These are phyloP conservation scores for Nemoura dubitans DNA, from an alignment of 2,888 invertebrate species.

Conservation along the genomic window DNA sequence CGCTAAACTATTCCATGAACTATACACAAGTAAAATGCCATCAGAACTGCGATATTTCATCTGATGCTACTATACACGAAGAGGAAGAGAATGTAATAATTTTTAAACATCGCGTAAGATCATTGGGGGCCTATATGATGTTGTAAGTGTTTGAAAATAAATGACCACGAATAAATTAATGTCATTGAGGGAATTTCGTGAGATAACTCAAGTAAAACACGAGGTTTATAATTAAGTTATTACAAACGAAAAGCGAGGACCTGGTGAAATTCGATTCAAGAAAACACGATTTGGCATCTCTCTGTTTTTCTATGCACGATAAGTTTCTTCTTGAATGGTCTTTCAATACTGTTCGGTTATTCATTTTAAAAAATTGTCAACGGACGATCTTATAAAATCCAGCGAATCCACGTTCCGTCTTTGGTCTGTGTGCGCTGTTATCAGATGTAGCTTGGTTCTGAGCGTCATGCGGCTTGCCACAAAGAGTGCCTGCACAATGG, in stretches of 20 bases:
- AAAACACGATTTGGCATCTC: not conserved
- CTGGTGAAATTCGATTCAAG: not conserved
- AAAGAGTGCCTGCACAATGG: not conserved
- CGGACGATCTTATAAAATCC: not conserved
- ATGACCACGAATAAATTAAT: not conserved
- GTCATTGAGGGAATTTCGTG: not conserved
- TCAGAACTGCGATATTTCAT: not conserved
- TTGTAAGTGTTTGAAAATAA: not conserved
- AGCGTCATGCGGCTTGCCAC: no score
- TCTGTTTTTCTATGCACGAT: no score
- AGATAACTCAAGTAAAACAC: not conserved
- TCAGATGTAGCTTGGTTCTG: not conserved
- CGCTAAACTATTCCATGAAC: not conserved
- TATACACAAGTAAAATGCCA: not conserved
- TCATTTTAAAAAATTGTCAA: not conserved
- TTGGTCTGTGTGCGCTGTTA: not conserved
- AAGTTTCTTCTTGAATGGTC: not conserved
- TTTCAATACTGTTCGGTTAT: not conserved
- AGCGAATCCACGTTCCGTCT: not conserved
- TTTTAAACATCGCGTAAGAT: not conserved
- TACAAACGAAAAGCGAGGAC: not conserved
- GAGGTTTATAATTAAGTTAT: not conserved
- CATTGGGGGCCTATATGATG: not conserved
- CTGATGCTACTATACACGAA: not conserved
- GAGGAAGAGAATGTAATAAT: not conserved